Conservation (phyloP, 2,797 vertebrate genomes). For the Rhyacichthys aspro region DNA sequence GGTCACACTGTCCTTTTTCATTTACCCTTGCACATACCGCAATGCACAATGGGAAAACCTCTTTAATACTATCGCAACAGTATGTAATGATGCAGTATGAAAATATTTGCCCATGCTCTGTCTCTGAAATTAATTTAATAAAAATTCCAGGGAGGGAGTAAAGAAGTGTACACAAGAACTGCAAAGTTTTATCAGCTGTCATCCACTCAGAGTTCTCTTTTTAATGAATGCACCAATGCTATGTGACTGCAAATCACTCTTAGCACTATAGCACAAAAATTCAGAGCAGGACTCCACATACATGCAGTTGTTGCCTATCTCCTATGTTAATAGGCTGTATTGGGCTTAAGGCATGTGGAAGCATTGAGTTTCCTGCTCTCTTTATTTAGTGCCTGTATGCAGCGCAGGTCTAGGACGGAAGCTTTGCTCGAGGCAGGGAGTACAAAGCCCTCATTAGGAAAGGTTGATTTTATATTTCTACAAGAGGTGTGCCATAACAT, state of each 20-base stretch:
- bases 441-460: slow-evolving; percentile 19
- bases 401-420: slow-evolving; percentile 8
- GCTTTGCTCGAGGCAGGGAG: slow-evolving; percentile 2
- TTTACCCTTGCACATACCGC: slow-evolving; percentile 12
- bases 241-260: slow-evolving; percentile 41
- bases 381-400: slow-evolving; percentile 39
- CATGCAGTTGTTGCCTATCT: slow-evolving; percentile 25
- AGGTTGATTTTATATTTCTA: slow-evolving; percentile 42
- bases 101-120: neutral
- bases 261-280: slow-evolving; percentile 35
- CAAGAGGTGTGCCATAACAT: slow-evolving; percentile 29
- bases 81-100: neutral
- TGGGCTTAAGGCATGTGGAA: slow-evolving; percentile 31
- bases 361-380: slow-evolving; percentile 39
- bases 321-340: slow-evolving; percentile 39
- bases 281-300: slow-evolving; percentile 8
- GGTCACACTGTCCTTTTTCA: slow-evolving; percentile 53
- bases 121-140: neutral
- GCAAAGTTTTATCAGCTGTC: neutral
- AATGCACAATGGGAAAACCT: neutral
- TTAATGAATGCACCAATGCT: slow-evolving; percentile 18
- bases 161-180: neutral
- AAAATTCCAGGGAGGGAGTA: slow-evolving; percentile 11
- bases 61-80: neutral
- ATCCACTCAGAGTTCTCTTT: neutral